Base-by-base conservation (phyloP, 2,888 invertebrate genomes). In the Holacanthella duospinosa region DNA sequence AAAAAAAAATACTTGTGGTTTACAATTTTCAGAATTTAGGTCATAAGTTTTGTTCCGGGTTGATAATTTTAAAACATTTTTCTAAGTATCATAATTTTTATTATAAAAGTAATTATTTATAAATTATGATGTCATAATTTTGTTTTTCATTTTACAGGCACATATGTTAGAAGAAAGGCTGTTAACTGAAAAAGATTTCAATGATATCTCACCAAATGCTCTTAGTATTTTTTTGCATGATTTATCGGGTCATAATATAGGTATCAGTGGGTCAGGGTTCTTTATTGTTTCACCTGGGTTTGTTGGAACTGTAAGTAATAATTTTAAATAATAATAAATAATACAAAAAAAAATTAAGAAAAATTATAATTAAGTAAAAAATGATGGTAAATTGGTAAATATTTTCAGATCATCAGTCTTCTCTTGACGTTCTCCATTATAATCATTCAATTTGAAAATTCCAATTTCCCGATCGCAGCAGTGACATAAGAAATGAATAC, bases 371-470 rank as follows among this genome's bases (percentile, higher is more conserved):
- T n/a, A n/a, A n/a, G n/a, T n/a, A n/a, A n/a, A n/a, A n/a, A n/a
- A n/a, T n/a, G n/a, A n/a, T n/a, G n/a, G n/a, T n/a, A n/a, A n/a
- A n/a, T n/a, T n/a, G n/a, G n/a, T n/a, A 36, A 36, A 12, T 16
- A 36, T 36, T 36, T 48, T 21, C 48, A 48, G 44, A 59, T 59
- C 44, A 59, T 59, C 59, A 59, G 59, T 25, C 59, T 59, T 26
- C 59, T 59, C 27, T 44, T 59, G n/a, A 59, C 59, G 6, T 59
- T 59, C 48, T 59, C 59, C 43, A 59, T 59, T n/a, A 59, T 59
- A 2, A 59, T 59, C 21, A 59, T 59, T 4, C 59, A 59, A 27
- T 59, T 59, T 25, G 12, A 59, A 36, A 48, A 48, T 48, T 48
- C 48, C 19, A 48, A 48, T 48, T 48, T 48, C 48, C 48, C 48